Percentiles rank a stretch among this genome's conserved stretches.
These are phyloP conservation scores for Heloderma charlesbogerti DNA, from an alignment of 2,113 vertebrate species.

Conservation along the genomic window DNA sequence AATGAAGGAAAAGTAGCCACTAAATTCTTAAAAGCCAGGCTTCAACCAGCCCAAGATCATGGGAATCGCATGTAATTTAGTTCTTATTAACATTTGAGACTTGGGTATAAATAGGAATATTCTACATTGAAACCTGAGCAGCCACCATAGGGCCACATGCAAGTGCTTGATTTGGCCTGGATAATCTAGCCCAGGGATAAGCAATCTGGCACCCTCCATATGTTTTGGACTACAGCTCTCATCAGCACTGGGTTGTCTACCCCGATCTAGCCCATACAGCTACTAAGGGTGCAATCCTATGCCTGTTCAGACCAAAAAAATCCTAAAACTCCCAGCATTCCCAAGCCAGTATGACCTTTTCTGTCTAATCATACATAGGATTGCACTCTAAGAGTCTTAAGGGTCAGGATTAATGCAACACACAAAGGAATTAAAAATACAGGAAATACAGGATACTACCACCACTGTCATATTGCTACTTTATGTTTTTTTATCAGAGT, in stretches of 20 bases:
- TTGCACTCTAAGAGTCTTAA: conserved; percentile 22
- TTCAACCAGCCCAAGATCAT: conserved; percentile 36
- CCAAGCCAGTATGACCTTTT: no score
- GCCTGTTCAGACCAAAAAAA: no score
- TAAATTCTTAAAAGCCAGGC: conserved; percentile 49
- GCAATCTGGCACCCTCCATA: no score
- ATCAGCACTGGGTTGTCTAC: no score
- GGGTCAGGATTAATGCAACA: conserved; percentile 66
- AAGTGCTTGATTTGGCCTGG: conserved; percentile 64
- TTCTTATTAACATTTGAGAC: conserved; percentile 57
- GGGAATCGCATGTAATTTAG: conserved; percentile 52
- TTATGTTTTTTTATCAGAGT: neutral
- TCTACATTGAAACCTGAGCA: conserved; percentile 68
- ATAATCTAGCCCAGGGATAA: conserved; percentile 60
- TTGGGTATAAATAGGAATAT: conserved; percentile 30
- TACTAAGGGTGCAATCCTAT: conserved; percentile 41
- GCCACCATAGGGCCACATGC: conserved; percentile 60
- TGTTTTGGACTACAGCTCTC: no score
- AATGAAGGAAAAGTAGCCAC: conserved; percentile 27
- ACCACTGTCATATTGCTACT: conserved; percentile 38
- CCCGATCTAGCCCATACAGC: conserved; percentile 60
- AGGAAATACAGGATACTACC: conserved; percentile 51
- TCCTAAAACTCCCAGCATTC: no score
- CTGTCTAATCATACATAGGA: no score
- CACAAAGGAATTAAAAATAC: conserved; percentile 62